Conservation (phyloP, 2,113 vertebrate genomes). For the Jacana jacana region DNA sequence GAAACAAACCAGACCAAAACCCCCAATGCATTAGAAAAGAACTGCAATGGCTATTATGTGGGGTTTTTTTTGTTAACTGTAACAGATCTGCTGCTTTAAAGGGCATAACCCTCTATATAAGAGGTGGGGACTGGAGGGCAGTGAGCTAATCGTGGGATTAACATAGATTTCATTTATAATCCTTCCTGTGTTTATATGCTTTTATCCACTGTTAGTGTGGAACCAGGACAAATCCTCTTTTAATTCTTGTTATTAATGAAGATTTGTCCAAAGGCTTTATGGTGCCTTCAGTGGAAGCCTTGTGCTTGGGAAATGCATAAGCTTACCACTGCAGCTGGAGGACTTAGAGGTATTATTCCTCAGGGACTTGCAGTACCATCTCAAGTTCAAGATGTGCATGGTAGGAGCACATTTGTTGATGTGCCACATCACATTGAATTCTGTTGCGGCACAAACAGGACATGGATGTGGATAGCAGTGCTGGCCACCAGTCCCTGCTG, state of each 20-base stretch:
- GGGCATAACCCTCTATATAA: neutral
- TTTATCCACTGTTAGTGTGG: constrained; percentile 41
- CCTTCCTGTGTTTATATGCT: constrained; percentile 23
- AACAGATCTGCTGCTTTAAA: constrained; percentile 31
- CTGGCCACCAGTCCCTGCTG: neutral
- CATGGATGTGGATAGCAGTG: neutral
- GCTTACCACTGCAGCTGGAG: neutral
- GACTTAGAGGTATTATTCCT: neutral
- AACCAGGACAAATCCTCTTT: constrained; percentile 51
- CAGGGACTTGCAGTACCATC: neutral
- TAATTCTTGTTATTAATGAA: constrained; percentile 44
- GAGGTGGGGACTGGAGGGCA: neutral
- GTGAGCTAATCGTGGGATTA: constrained; percentile 42
- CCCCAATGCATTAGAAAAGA: neutral
- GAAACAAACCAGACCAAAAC: neutral
- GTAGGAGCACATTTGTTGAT: neutral
- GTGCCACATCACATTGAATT: fast-evolving
- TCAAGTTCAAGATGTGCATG: neutral
- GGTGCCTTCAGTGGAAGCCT: neutral
- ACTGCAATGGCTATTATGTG: neutral
- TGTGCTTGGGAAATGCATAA: neutral
- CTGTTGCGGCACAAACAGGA: neutral
- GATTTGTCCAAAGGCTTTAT: constrained; percentile 46
- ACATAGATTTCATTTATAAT: constrained; percentile 50
- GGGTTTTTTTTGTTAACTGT: neutral